These are phyloP conservation scores for Chymomyza amoena DNA, from an alignment of 2,888 invertebrate species.

Conservation along the genomic window DNA sequence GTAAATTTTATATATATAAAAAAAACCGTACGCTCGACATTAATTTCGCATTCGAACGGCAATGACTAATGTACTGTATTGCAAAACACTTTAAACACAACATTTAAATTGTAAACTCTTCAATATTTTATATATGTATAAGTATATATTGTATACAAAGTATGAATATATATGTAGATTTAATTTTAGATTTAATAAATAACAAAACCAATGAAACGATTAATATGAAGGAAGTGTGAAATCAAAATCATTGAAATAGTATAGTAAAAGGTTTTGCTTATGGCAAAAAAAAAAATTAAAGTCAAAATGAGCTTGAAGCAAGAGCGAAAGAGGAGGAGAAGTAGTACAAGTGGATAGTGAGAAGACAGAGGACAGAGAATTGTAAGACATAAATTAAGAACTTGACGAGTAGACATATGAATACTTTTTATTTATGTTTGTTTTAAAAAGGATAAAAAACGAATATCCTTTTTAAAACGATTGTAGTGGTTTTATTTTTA, in stretches of 20 bases:
- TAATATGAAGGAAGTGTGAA: constrained; percentile 1
- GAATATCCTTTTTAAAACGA: constrained; percentile 32
- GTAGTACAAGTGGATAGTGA: constrained; percentile 20
- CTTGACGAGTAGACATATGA: constrained; percentile 32
- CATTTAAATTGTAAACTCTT: constrained; percentile 51
- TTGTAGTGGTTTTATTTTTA: constrained; percentile 31
- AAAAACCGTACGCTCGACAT: neutral
- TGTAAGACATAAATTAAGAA: constrained; percentile 44
- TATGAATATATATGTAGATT: constrained; percentile 3
- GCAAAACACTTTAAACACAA: constrained; percentile 66
- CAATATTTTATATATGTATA: constrained; percentile 49
- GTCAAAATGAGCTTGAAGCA: constrained; percentile 7
- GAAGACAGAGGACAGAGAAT: constrained; percentile 31
- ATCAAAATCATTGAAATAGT: neutral
- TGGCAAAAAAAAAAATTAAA: neutral
- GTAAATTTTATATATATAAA: neutral
- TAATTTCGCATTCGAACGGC: constrained; percentile 8
- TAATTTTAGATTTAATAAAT: constrained; percentile 18
- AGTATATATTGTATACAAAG: neutral
- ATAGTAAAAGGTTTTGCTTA: neutral
- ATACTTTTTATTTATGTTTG: constrained; percentile 43
- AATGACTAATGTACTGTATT: constrained; percentile 51
- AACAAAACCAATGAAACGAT: constrained; percentile 8
- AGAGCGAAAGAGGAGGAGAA: constrained; percentile 14
- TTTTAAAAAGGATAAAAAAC: constrained; percentile 24